Conservation (phyloP, 2,113 vertebrate genomes). For the Pomatorhinus ruficollis region DNA sequence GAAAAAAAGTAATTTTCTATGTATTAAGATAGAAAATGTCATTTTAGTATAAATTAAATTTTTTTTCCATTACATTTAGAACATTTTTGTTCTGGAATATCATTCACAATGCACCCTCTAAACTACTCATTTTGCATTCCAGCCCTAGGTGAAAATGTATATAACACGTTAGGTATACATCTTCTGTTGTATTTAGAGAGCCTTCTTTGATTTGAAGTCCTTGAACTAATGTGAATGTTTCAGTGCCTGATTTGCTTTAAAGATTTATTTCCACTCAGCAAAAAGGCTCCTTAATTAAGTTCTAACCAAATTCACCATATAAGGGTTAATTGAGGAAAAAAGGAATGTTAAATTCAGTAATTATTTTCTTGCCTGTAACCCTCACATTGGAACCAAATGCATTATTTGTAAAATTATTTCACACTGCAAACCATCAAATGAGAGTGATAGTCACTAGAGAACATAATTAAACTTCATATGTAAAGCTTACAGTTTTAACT, state of each 20-base stretch:
- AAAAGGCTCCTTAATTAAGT: neutral
- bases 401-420: constrained; percentile 32
- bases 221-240: neutral
- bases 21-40: neutral
- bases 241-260: neutral
- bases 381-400: neutral
- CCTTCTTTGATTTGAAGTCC: neutral
- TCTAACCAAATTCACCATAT: neutral
- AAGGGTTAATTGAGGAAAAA: neutral
- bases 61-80: neutral
- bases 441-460: neutral
- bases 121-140: neutral
- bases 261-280: neutral
- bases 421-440: neutral
- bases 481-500: neutral
- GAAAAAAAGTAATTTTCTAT: neutral
- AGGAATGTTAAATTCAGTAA: neutral
- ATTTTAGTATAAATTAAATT: neutral
- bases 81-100: neutral
- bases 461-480: neutral
- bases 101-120: neutral
- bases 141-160: neutral
- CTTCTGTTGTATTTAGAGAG: neutral
- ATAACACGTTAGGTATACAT: neutral
- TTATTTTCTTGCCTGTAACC: neutral